Conservation (phyloP, 2,113 vertebrate species). For the Sorex araneus region DNA sequence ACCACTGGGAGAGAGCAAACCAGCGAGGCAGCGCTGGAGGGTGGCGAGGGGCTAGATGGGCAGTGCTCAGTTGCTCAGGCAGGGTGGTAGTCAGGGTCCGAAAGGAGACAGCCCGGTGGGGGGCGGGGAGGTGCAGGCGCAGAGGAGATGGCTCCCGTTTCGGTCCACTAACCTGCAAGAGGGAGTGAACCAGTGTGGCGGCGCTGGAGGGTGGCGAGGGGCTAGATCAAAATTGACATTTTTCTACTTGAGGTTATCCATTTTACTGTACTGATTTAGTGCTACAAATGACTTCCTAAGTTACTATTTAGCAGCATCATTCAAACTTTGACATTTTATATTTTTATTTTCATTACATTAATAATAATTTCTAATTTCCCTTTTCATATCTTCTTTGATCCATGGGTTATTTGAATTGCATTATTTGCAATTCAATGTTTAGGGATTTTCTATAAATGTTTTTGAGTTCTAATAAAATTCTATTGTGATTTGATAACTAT, state of each 20-base stretch:
- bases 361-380: slow-evolving; percentile 5
- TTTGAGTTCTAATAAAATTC: slow-evolving; percentile 38
- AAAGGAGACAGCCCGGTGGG: too few relatives aligned
- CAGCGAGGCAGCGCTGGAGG: too few relatives aligned
- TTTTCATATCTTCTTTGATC: slow-evolving; percentile 31
- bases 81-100: too few relatives aligned
- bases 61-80: too few relatives aligned
- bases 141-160: too few relatives aligned
- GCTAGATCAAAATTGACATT: background rate
- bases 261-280: background rate
- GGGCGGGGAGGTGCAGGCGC: too few relatives aligned
- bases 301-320: background rate
- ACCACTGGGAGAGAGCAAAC: too few relatives aligned
- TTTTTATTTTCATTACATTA: slow-evolving; percentile 28
- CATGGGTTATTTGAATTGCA: slow-evolving; percentile 6
- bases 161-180: too few relatives aligned
- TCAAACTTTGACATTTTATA: background rate
- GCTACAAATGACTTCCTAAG: background rate
- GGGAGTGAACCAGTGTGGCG: too few relatives aligned
- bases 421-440: slow-evolving; percentile 55
- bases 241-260: background rate
- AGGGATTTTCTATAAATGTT: slow-evolving; percentile 12
- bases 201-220: too few relatives aligned
- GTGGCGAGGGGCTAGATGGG: too few relatives aligned
- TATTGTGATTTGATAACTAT: background rate